Base-by-base conservation (phyloP, 2,888 invertebrate genomes). In the Polydrusus tereticollis region DNA sequence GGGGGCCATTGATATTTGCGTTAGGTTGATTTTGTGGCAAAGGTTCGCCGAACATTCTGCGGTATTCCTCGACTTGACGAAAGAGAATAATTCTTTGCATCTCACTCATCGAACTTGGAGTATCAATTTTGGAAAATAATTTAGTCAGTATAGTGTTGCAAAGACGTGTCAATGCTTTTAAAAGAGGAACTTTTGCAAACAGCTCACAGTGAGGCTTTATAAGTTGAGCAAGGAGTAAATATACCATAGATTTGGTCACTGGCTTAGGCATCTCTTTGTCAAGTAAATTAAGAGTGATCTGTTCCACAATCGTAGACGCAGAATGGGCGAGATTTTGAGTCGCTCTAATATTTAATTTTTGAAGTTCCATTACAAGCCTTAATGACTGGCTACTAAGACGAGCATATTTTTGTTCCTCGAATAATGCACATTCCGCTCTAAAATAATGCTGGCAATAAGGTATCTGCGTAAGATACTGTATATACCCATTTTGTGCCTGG, bases 221-320 rank as follows among this genome's bases (percentile, higher is more conserved):
- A 18, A 67, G 33, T 59, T 67, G 58, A 29, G 47, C 29, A n/a
- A 67, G 6, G 14, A 67, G 58, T 36, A 67, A 47, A 36, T 16
- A 67, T 3, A 59, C 50, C 47, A 58, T 58, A 21, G 47, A 29
- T 14, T 23, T 67, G 7, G 67, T 47, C 2, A 47, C 58, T 10
- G 10, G 47, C 23, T 47, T 47, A 14, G 67, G 67, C 59, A 67
- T 50, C 18, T 47, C 43, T 59, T 23, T 67, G 8, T 43, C 21
- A 5, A 1, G n/a, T 14, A 67, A 43, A 18, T 45, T 59, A 14
- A 21, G 2, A 8, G 20, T 16, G 2, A 67, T 4, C 14, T 38
- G 14, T 1, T 59, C 58, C 21, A 67, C 23, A 16, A 67, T 50
- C 7, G n/a, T 7, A 20, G 38, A 20, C 8, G 36, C 67, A 23